A percentile compares a stretch with the other conserved stretches of the same genome.
Evolutionary conservation across 1,140 invertebrate species (phyloP).

Genomic region (Chironomus striatipennis): DNA sequence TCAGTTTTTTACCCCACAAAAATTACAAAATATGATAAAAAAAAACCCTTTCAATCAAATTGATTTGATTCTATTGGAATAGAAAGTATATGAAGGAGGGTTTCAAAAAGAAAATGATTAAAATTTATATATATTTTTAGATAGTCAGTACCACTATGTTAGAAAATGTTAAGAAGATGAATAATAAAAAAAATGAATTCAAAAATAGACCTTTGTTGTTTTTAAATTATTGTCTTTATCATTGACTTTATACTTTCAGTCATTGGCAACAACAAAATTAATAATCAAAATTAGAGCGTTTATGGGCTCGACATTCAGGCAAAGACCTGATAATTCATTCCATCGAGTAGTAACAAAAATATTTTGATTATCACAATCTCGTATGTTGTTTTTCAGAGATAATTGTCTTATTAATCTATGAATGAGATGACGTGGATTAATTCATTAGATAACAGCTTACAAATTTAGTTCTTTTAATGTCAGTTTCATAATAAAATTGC

Average conservation of each 20-base stretch:
- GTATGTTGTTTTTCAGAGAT: neutral
- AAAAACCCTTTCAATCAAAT: too few species aligned
- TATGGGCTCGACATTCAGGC: neutral
- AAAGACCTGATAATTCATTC: neutral
- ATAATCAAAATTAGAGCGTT: neutral
- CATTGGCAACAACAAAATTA: neutral
- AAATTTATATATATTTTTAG: constrained; percentile 8
- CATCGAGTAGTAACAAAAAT: neutral
- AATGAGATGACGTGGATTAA: neutral
- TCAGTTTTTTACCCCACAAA: too few species aligned
- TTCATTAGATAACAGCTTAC: too few species aligned
- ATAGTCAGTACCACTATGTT: constrained; percentile 10
- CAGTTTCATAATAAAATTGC: neutral
- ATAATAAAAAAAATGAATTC: neutral
- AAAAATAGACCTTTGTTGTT: neutral
- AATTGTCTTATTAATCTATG: neutral
- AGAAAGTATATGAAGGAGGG: neutral
- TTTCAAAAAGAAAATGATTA: neutral
- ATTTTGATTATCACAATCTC: neutral
- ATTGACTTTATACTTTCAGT: neutral
- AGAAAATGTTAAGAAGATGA: neutral
- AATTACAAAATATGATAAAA: too few species aligned
- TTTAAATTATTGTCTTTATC: neutral
- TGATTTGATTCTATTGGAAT: too few species aligned
- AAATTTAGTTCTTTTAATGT: neutral